A percentile compares a stretch with the other conserved stretches of the same genome.
Conservation (phyloP, 2,797 vertebrate species). For the Ctenosaura bakeri region DNA sequence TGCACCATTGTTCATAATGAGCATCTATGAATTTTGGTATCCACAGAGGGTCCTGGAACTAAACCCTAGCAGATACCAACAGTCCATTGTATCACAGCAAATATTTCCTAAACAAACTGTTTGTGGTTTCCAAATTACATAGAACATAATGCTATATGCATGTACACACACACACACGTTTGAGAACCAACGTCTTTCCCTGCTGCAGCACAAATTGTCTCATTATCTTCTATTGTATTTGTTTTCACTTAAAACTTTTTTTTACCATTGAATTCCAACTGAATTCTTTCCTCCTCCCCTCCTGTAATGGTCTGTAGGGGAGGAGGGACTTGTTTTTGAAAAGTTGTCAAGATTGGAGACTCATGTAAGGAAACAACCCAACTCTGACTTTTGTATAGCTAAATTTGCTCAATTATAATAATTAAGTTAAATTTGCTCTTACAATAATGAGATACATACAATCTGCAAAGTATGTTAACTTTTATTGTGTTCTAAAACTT, state of each 20-base stretch:
- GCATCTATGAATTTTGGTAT: too few species aligned
- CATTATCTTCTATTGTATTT: slow-evolving; percentile 44
- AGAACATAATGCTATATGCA: slow-evolving; percentile 1
- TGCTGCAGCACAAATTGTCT: slow-evolving; percentile 14
- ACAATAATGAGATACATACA: slow-evolving; percentile 21
- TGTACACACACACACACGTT: not conserved
- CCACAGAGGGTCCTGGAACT: too few species aligned
- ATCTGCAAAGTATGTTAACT: slow-evolving; percentile 35
- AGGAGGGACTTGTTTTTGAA: slow-evolving; percentile 17
- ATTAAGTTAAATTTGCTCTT: slow-evolving; percentile 39
- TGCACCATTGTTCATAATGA: too few species aligned
- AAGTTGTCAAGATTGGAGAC: slow-evolving; percentile 31
- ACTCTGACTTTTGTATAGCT: slow-evolving; percentile 31
- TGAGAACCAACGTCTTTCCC: slow-evolving; percentile 8
- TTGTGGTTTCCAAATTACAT: slow-evolving; percentile 18
- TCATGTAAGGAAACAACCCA: slow-evolving; percentile 5
- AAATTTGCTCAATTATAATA: slow-evolving; percentile 42
- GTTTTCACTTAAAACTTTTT: slow-evolving; percentile 24
- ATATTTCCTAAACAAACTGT: slow-evolving; percentile 25
- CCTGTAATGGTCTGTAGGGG: not conserved
- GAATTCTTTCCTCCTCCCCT: not conserved
- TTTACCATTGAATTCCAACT: slow-evolving; percentile 10
- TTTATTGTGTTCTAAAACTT: slow-evolving; percentile 33
- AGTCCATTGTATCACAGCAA: not conserved
- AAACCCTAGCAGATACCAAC: too few species aligned